Percentiles rank a stretch among this genome's conserved stretches.
Conservation (phyloP, 1,140 invertebrate species). For the Drosophila grimshawi region DNA sequence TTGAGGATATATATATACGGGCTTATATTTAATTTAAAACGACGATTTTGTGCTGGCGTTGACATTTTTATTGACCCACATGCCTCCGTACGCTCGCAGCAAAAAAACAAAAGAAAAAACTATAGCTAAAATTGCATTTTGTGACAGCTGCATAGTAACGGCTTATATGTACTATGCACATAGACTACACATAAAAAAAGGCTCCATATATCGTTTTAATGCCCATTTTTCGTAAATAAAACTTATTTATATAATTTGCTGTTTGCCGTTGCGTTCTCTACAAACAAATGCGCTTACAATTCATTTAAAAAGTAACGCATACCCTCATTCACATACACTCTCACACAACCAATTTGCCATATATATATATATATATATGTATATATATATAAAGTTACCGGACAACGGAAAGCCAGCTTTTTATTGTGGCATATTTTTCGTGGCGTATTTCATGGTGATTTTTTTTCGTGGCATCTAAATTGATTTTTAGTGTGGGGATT, state of each 20-base stretch:
- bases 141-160: slow-evolving; percentile 42
- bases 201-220: slow-evolving; percentile 41
- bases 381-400: slow-evolving; percentile 56
- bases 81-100: slow-evolving; percentile 9
- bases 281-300: slow-evolving; percentile 76
- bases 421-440: slow-evolving; percentile 65
- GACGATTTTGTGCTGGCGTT: slow-evolving; percentile 62
- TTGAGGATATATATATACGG: slow-evolving; percentile 27
- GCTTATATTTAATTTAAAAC: slow-evolving; percentile 67
- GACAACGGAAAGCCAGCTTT: slow-evolving; percentile 70
- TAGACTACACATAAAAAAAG: slow-evolving; percentile 11
- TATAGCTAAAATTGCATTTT: slow-evolving; percentile 68
- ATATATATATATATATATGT: no score
- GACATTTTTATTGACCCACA: slow-evolving; percentile 76
- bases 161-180: slow-evolving; percentile 12
- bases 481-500: slow-evolving; percentile 40
- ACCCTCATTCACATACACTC: slow-evolving; percentile 28
- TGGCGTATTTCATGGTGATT: slow-evolving; percentile 47
- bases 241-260: slow-evolving; percentile 78
- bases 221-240: slow-evolving; percentile 60
- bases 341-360: slow-evolving; percentile 37
- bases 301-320: slow-evolving; percentile 76
- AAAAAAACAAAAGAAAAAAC: slow-evolving; percentile 48
- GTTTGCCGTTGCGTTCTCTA: slow-evolving; percentile 61
- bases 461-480: slow-evolving; percentile 43